phyloP scores from a whole-genome alignment of 2,888 invertebrate genomes.

The Drosophila niveifrons region DNA sequence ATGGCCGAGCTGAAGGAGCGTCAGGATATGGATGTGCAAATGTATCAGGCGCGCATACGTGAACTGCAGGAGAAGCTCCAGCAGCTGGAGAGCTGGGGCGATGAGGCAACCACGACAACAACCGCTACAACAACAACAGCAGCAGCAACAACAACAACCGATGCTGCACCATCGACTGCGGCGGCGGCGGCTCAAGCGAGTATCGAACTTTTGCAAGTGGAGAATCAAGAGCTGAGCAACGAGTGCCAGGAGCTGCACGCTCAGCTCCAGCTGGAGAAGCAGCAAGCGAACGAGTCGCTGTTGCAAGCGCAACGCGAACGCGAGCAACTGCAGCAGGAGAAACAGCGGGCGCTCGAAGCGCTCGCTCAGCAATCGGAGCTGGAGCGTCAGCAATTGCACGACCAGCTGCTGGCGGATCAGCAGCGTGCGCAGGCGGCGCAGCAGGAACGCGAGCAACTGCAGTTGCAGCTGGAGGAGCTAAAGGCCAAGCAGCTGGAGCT shows the following conservation, averaged over 20 bases:
- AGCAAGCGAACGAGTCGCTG: conserved; percentile 16
- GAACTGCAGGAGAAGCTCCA: conserved; percentile 89
- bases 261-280: conserved; percentile 86
- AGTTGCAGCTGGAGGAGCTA: conserved; percentile 41
- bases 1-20: conserved; percentile 93
- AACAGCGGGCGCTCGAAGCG: conserved; percentile 21
- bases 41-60: conserved; percentile 90
- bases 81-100: conserved; percentile 86
- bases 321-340: conserved; percentile 84
- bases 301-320: conserved; percentile 42
- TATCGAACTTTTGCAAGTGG: conserved; percentile 86
- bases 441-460: conserved; percentile 27
- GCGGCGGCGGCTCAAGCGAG: conserved; percentile 46
- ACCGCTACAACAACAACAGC: not conserved
- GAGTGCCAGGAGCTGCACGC: conserved; percentile 88
- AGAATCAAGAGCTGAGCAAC: conserved; percentile 87
- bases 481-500: conserved; percentile 28
- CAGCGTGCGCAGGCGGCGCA: conserved; percentile 2
- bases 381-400: conserved; percentile 75
- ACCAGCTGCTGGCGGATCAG: conserved; percentile 8
- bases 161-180: conserved; percentile 4
- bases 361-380: conserved; percentile 33
- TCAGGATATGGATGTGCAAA: conserved; percentile 91
- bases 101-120: conserved; percentile 9
- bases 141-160: not conserved